A percentile compares a stretch with the other conserved stretches of the same genome.
Evolutionary conservation across 2,113 vertebrate species (phyloP).

Genomic region (Sylvietta virens): DNA sequence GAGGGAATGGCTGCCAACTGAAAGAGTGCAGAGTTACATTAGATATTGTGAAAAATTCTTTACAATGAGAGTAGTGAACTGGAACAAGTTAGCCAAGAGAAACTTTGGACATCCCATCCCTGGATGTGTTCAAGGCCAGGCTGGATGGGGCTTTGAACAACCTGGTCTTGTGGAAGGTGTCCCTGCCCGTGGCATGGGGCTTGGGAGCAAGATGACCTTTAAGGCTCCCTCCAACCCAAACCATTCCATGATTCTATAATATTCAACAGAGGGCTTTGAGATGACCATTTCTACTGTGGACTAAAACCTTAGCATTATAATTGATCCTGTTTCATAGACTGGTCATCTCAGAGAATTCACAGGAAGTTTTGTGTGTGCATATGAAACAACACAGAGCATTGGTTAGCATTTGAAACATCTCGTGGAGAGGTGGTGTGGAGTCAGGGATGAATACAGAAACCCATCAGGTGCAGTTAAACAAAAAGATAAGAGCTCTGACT

Average conservation of each 20-base stretch:
- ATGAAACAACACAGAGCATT: neutral
- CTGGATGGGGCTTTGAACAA: neutral
- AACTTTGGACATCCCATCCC: neutral
- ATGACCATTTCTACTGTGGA: neutral
- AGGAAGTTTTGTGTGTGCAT: neutral
- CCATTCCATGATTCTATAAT: neutral
- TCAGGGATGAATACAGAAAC: neutral
- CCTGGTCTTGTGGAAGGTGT: neutral
- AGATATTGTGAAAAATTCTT: neutral
- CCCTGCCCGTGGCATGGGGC: neutral
- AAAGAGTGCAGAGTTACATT: neutral
- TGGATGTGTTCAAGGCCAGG: neutral
- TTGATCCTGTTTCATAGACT: rapidly evolving
- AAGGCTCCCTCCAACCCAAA: neutral
- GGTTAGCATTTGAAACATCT: neutral
- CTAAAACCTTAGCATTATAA: neutral
- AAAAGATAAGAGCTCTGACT: neutral
- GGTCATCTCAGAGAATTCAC: neutral
- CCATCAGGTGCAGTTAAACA: neutral
- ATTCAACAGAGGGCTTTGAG: neutral
- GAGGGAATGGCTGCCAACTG: neutral
- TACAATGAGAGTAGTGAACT: no score
- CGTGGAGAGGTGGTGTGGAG: rapidly evolving
- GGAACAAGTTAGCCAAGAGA: neutral
- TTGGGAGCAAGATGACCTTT: neutral